Evolutionary conservation across 2,888 invertebrate genomes (phyloP).

Genomic region (Rugalucina vietnamica): DNA sequence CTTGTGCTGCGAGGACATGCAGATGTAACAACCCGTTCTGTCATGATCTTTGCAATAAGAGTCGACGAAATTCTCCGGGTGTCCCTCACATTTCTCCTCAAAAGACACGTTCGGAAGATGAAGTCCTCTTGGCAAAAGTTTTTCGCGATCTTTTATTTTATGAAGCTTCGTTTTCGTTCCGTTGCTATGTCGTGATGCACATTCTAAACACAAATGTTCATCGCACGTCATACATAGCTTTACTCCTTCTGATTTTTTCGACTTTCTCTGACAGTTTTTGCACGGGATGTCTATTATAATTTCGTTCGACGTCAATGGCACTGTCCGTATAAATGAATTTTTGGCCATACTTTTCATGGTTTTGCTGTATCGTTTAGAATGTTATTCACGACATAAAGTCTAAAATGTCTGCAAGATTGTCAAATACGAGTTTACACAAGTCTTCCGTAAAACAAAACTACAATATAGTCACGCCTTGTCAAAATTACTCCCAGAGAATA

Average conservation of each 20-base stretch:
- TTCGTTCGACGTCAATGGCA: neutral
- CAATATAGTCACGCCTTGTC: too few species aligned
- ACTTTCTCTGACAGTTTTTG: neutral
- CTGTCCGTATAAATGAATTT: neutral
- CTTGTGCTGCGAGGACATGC: constrained; percentile 1
- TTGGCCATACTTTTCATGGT: neutral
- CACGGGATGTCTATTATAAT: neutral
- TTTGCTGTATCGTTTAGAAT: too few species aligned
- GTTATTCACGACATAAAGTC: too few species aligned
- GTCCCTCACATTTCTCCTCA: neutral
- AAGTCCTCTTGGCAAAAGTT: neutral
- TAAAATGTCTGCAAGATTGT: too few species aligned
- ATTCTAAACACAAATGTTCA: neutral
- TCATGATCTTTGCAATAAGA: constrained; percentile 3
- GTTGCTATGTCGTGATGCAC: neutral
- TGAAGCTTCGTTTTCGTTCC: neutral
- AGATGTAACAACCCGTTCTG: neutral
- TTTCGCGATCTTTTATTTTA: neutral
- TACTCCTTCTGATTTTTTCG: neutral
- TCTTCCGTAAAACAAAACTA: too few species aligned
- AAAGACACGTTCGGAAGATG: neutral
- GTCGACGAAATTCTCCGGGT: neutral
- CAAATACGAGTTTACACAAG: too few species aligned
- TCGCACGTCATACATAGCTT: neutral
- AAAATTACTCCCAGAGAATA: too few species aligned